Evolutionary conservation across 2,113 vertebrate species (phyloP), one percentile per base, ranked within the genome.

Genomic region (Hylia prasina): DNA sequence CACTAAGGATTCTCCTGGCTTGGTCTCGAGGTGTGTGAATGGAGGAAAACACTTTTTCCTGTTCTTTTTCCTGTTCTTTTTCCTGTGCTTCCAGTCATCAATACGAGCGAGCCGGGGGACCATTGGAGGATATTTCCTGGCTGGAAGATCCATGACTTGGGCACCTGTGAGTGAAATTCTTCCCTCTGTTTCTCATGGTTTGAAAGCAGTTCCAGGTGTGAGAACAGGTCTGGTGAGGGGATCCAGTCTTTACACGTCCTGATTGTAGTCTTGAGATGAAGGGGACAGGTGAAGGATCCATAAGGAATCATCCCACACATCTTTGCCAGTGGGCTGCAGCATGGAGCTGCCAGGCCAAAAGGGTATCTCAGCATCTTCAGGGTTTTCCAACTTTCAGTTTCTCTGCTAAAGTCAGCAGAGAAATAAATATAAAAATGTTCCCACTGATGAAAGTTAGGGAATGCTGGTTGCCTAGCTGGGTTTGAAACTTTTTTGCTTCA

Each of bases 61-160:
- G 11, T 31, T 64, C 30, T 69, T 61, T 77, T 37, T 35, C 33
- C 9, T 96, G 9, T 31, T 64, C 30, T 69, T 61, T 77, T 35
- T 35, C 33, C 9, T 96, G 23, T 90, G 31, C 35, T 89, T 96
- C 30, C 84, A 99, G 99, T 98, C 99, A 1, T 99, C 99, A 1
- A 13, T 98, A 31, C 97, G 97, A 79, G 98, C 98, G 30, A 99
- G 98, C 96, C 97, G 97, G 13, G 98, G 97, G 11, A 99, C 99
- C 5, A 64, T 99, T 13, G 98, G 99, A 6, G 99, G 99, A 9
- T 99, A 99, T 83, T 99, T 99, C 92, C 96, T 99, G 57, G 99
- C 99, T 3, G 99, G 99, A 42, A 97, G 98, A 94, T 98, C 99
- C 66, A 99, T 99, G 99, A 98, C 98, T 23, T 99, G 99, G 99